Evolutionary conservation across 1,140 invertebrate species (phyloP).

Genomic region (Pseudomyrmex sp.): DNA sequence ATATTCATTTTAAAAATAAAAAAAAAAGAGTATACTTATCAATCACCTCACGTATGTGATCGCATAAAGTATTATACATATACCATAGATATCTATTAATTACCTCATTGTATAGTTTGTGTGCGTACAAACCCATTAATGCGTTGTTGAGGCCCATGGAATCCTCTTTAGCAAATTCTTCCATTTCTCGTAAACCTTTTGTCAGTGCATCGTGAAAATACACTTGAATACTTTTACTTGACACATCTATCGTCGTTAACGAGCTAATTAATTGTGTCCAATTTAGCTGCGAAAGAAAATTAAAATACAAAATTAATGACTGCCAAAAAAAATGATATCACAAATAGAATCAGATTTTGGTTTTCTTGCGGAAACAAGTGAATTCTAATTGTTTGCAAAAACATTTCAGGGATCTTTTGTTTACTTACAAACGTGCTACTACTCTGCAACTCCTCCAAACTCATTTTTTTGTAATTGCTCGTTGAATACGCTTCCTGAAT

Average conservation of each 20-base stretch:
- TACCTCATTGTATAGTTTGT: constrained; percentile 74
- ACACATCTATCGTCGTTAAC: constrained; percentile 36
- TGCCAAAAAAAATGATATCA: not conserved
- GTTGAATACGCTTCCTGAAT: constrained; percentile 66
- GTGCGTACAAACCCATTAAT: constrained; percentile 73
- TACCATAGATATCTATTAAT: not conserved
- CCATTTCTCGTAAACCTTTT: constrained; percentile 56
- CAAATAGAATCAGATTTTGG: too few relatives aligned
- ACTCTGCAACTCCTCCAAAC: constrained; percentile 48
- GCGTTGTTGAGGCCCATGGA: constrained; percentile 67
- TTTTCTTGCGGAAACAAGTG: not conserved
- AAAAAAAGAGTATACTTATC: not conserved
- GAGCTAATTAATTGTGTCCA: constrained; percentile 64
- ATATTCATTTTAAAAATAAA: constrained; percentile 1
- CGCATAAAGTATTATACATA: too few relatives aligned
- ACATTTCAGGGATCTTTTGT: constrained; percentile 20
- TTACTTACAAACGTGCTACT: constrained; percentile 62
- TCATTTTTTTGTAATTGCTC: constrained; percentile 62
- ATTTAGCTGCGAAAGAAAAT: constrained; percentile 62
- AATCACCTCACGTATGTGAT: too few relatives aligned
- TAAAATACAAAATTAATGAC: not conserved
- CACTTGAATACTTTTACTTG: constrained; percentile 59
- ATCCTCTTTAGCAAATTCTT: not conserved
- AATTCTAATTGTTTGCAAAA: not conserved
- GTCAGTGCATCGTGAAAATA: constrained; percentile 65